Evolutionary conservation across 1,140 invertebrate species (phyloP).

Genomic region (Neodiprion fabricii): DNA sequence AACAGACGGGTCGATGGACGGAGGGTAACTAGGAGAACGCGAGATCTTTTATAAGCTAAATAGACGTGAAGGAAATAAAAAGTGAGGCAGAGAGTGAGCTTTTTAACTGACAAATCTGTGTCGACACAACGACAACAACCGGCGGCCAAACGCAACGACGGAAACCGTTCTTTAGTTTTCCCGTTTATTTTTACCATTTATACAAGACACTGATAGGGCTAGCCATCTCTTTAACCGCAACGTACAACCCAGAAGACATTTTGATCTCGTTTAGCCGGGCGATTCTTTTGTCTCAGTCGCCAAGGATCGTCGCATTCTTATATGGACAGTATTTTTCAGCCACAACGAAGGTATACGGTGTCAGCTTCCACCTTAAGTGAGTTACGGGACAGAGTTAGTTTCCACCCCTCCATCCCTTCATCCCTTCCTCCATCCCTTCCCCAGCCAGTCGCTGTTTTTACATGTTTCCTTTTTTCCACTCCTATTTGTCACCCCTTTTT

Average conservation of each 20-base stretch:
- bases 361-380: constrained; percentile 9
- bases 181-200: background rate
- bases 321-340: constrained; percentile 6
- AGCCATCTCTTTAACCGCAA: constrained; percentile 12
- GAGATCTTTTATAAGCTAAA: background rate
- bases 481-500: background rate
- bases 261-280: constrained; percentile 8
- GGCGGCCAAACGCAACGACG: background rate
- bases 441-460: constrained; percentile 26
- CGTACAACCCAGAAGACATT: constrained; percentile 11
- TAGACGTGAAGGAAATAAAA: background rate
- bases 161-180: background rate
- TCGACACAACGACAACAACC: background rate
- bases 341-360: background rate
- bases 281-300: background rate
- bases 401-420: background rate
- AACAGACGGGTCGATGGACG: no score
- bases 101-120: background rate
- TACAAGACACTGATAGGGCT: constrained; percentile 4
- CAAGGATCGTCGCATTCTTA: background rate
- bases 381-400: constrained; percentile 9
- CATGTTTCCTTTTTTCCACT: constrained; percentile 27
- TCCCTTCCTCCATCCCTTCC: background rate
- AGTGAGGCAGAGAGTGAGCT: no score
- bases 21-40: background rate